Conservation (phyloP, 2,888 invertebrate species). For the Drosophila diplacantha region DNA sequence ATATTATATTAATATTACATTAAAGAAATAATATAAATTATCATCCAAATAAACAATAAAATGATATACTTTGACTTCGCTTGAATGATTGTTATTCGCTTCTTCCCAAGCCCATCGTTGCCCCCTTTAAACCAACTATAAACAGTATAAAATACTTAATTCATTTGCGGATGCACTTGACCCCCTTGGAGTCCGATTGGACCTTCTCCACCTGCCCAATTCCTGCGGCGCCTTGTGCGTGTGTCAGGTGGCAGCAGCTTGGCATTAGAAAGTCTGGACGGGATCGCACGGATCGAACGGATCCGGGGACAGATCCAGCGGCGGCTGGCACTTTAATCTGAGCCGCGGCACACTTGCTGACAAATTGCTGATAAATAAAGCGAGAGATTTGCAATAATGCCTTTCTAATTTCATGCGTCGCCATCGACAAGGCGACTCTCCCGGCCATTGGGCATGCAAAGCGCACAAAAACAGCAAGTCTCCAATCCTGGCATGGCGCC, state of each 20-base stretch:
- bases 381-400: constrained; percentile 69
- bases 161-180: constrained; percentile 24
- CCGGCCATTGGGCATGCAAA: constrained; percentile 63
- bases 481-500: constrained; percentile 42
- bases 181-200: constrained; percentile 15
- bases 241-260: constrained; percentile 33
- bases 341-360: constrained; percentile 70
- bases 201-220: constrained; percentile 37
- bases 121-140: too few relatives aligned
- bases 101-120: neutral
- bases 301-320: constrained; percentile 19
- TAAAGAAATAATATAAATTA: neutral
- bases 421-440: constrained; percentile 33
- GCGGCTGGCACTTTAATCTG: constrained; percentile 60
- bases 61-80: neutral
- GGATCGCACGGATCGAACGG: constrained; percentile 3
- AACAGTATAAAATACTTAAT: neutral
- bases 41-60: neutral
- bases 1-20: neutral
- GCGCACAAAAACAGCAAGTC: constrained; percentile 44
- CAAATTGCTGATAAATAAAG: constrained; percentile 72
- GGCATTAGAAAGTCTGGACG: constrained; percentile 59
- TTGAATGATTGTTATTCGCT: too few relatives aligned
- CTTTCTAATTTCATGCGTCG: constrained; percentile 70
- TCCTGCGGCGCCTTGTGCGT: constrained; percentile 37